Conservation (phyloP, 2,797 vertebrate genomes). For the Nannoperca australis region DNA sequence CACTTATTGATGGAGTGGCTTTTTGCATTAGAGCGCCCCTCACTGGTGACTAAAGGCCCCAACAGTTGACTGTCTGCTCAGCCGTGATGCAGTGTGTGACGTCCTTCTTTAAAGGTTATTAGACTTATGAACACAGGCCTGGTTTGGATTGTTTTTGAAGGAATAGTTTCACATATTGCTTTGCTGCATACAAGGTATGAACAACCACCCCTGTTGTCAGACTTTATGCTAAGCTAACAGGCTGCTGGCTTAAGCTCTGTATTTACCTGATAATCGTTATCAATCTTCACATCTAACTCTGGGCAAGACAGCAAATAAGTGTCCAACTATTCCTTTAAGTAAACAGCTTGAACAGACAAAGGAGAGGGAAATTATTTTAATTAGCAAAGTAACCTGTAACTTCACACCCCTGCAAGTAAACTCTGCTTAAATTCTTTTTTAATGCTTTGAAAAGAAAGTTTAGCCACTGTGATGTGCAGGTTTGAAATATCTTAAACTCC, state of each 20-base stretch:
- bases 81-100: not conserved
- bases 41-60: not conserved
- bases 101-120: no score
- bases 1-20: not conserved
- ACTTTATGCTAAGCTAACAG: slow-evolving; percentile 6
- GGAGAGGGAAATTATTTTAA: not conserved
- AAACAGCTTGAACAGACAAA: not conserved
- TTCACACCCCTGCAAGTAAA: not conserved
- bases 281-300: not conserved
- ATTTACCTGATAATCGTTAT: not conserved
- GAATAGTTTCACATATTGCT: not conserved
- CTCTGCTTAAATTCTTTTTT: not conserved
- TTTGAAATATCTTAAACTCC: not conserved
- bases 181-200: no score
- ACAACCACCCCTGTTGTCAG: no score
- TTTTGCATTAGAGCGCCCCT: not conserved
- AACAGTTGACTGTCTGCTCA: not conserved
- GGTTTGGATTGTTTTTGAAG: not conserved
- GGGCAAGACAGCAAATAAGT: not conserved
- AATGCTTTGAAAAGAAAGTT: not conserved
- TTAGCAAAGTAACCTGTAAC: not conserved
- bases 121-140: not conserved
- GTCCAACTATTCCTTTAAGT: not conserved
- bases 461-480: not conserved
- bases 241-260: not conserved